These are phyloP conservation scores for Oncorhynchus gorbuscha DNA, from an alignment of 2,113 vertebrate genomes.

Conservation along the genomic window DNA sequence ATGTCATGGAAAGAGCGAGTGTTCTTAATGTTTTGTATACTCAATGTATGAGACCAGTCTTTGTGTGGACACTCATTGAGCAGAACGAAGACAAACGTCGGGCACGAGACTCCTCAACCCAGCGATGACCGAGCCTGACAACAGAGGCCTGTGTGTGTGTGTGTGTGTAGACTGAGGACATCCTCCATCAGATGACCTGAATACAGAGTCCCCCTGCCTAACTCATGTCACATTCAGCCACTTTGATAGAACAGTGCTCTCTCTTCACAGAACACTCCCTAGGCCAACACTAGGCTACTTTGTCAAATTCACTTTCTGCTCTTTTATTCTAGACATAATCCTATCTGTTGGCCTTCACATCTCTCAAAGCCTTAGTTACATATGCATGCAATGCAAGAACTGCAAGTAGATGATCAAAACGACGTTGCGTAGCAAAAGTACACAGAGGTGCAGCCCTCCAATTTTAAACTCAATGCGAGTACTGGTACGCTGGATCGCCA, in stretches of 20 bases:
- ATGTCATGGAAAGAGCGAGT: no score
- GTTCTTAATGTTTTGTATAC: no score
- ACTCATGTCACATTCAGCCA: slow-evolving; percentile 11
- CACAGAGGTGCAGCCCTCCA: no score
- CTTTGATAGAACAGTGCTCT: background rate
- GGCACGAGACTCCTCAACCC: slow-evolving; percentile 46
- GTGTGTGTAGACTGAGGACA: slow-evolving; percentile 2
- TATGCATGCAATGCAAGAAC: no score
- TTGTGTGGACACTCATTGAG: slow-evolving; percentile 34
- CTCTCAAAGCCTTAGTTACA: no score
- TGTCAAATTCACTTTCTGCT: background rate
- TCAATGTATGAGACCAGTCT: no score
- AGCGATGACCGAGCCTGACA: slow-evolving; percentile 5
- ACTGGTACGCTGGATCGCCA: no score
- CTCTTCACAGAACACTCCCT: background rate
- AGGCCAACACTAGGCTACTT: background rate
- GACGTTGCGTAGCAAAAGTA: no score
- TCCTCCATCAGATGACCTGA: slow-evolving; percentile 9
- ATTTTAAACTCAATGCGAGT: no score
- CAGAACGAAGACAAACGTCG: slow-evolving; percentile 43
- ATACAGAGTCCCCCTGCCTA: background rate
- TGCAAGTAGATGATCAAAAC: no score
- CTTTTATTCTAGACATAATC: background rate
- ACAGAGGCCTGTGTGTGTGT: background rate
- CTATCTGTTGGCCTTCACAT: no score